A percentile compares a stretch with the other conserved stretches of the same genome.
These are phyloP conservation scores for Leguminivora glycinivorella DNA, from an alignment of 1,140 invertebrate genomes.

Conservation along the genomic window DNA sequence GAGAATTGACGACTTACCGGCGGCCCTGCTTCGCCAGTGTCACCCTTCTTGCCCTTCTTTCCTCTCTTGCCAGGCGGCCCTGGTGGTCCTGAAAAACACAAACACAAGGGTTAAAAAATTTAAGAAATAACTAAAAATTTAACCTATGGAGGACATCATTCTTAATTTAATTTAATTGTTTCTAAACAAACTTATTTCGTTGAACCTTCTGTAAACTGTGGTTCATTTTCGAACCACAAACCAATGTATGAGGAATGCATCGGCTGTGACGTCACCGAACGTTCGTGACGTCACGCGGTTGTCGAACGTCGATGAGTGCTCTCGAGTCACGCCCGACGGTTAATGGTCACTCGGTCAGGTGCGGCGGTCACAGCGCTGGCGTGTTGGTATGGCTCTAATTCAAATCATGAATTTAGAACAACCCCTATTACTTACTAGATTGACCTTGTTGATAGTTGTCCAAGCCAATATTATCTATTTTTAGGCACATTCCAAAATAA, in stretches of 20 bases:
- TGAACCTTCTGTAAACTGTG: background rate
- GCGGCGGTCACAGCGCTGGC: background rate
- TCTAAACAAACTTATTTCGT: no score
- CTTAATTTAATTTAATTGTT: no score
- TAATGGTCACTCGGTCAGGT: constrained; percentile 15
- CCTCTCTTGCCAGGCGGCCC: constrained; percentile 90
- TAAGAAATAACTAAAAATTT: background rate
- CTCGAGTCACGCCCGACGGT: background rate
- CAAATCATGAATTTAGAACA: background rate
- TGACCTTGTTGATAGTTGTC: background rate
- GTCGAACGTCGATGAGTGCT: constrained; percentile 1
- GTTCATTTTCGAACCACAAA: background rate
- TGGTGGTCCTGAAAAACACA: constrained; percentile 81
- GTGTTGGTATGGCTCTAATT: background rate
- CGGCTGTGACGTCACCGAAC: background rate
- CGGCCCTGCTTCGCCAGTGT: constrained; percentile 87
- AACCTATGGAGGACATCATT: no score
- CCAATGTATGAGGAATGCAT: background rate
- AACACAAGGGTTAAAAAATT: background rate
- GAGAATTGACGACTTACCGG: constrained; percentile 82
- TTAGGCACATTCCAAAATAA: no score
- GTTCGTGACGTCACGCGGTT: background rate
- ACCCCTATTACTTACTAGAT: background rate
- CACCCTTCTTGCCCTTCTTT: constrained; percentile 93
- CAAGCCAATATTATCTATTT: background rate